Evolutionary conservation across 2,888 invertebrate species (phyloP).

Genomic region (Apotomis capreana): DNA sequence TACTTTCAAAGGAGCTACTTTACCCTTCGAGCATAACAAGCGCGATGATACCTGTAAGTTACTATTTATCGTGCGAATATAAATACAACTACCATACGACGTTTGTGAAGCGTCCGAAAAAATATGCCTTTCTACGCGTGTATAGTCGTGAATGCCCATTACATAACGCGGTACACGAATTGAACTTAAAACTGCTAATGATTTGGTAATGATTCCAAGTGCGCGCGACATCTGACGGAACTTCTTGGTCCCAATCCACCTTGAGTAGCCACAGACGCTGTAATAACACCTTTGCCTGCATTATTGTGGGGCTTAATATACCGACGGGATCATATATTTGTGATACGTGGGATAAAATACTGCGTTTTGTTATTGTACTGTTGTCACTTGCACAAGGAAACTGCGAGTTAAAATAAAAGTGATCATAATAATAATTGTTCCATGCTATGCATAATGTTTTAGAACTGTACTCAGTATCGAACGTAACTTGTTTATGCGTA

Average conservation of each 20-base stretch:
- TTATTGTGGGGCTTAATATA: background rate
- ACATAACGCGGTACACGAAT: conserved; percentile 41
- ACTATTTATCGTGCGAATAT: conserved; percentile 40
- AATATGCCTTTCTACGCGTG: conserved; percentile 42
- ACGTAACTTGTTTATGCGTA: too few species aligned
- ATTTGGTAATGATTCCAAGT: background rate
- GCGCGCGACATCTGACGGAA: too few species aligned
- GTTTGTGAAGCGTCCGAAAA: conserved; percentile 44
- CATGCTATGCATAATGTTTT: too few species aligned
- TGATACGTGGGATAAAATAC: too few species aligned
- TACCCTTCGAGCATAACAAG: too few species aligned
- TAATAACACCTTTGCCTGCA: background rate
- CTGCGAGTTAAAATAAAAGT: too few species aligned
- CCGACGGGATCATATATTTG: background rate
- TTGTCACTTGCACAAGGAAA: too few species aligned
- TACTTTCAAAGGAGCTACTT: too few species aligned
- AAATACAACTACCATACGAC: conserved; percentile 45
- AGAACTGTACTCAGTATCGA: too few species aligned
- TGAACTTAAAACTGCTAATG: too few species aligned
- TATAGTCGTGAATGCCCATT: conserved; percentile 3
- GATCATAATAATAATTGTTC: too few species aligned
- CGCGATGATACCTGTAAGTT: conserved; percentile 8
- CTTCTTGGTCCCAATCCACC: background rate
- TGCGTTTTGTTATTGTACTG: too few species aligned
- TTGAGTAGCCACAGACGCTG: background rate